phyloP scores from a whole-genome alignment of 2,888 invertebrate genomes.

The Epirrhoe alternata region DNA sequence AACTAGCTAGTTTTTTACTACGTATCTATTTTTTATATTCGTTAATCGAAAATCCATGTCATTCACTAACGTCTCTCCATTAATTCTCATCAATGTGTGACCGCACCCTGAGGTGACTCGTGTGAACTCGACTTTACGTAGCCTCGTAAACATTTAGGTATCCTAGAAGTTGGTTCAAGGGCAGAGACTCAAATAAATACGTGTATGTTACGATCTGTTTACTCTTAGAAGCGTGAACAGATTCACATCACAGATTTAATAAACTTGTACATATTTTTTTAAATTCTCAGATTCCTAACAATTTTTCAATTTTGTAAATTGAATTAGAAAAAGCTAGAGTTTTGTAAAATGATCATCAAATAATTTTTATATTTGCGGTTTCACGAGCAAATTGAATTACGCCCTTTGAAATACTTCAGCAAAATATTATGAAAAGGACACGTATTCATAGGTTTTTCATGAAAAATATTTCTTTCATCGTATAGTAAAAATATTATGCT shows the following conservation, averaged over 20 bases:
- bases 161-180: neutral
- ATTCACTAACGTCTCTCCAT: constrained; percentile 1
- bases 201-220: too few relatives aligned
- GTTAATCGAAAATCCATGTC: constrained; percentile 13
- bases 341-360: constrained; percentile 1
- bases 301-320: too few relatives aligned
- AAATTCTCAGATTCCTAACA: constrained; percentile 24
- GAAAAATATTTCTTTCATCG: constrained; percentile 6
- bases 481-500: constrained; percentile 5
- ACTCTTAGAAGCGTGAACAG: too few relatives aligned
- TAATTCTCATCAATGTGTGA: constrained; percentile 10
- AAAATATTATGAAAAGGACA: neutral
- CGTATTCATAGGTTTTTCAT: constrained; percentile 6
- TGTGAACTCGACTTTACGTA: constrained; percentile 11
- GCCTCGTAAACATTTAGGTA: neutral
- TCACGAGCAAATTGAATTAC: neutral
- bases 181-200: neutral
- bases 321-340: constrained; percentile 22
- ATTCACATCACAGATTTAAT: too few relatives aligned
- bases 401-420: neutral
- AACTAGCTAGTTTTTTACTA: neutral
- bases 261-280: too few relatives aligned
- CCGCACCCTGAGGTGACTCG: constrained; percentile 19
- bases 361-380: neutral
- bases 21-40: neutral